Evolutionary conservation across 2,888 invertebrate genomes (phyloP).

Genomic region (Punctoribates punctum): DNA sequence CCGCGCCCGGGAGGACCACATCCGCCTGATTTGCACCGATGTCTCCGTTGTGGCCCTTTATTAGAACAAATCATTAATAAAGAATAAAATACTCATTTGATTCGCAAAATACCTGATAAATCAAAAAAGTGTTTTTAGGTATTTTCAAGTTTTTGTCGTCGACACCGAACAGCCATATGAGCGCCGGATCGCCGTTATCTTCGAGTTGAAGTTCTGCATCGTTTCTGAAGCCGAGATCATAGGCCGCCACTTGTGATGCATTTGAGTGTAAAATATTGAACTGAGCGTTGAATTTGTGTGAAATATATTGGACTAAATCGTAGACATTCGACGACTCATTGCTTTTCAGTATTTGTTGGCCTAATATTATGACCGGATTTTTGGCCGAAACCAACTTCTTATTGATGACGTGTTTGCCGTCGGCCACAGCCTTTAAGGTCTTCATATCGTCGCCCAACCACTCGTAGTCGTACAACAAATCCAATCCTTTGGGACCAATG

Average conservation of each 20-base stretch:
- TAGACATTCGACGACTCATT: slow-evolving; percentile 61
- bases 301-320: slow-evolving; percentile 35
- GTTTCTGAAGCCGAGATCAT: slow-evolving; percentile 88
- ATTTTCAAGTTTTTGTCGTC: slow-evolving; percentile 77
- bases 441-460: slow-evolving; percentile 78
- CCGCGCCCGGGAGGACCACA: slow-evolving; percentile 87
- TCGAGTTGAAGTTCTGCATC: slow-evolving; percentile 57
- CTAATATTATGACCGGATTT: slow-evolving; percentile 84
- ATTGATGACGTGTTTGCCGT: slow-evolving; percentile 67
- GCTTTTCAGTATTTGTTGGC: slow-evolving; percentile 75
- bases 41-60: slow-evolving; percentile 89
- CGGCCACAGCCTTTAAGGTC: slow-evolving; percentile 68
- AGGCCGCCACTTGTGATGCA: slow-evolving; percentile 71
- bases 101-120: slow-evolving; percentile 63
- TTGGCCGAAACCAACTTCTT: slow-evolving; percentile 64
- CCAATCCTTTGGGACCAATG: slow-evolving; percentile 77
- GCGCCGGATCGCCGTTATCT: slow-evolving; percentile 58
- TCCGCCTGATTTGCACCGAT: slow-evolving; percentile 81
- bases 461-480: slow-evolving; percentile 87
- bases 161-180: slow-evolving; percentile 88
- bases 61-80: background rate
- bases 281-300: slow-evolving; percentile 55
- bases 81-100: too few relatives aligned
- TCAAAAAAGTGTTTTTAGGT: slow-evolving; percentile 74
- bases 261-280: slow-evolving; percentile 91